Percentiles rank a stretch among this genome's conserved stretches.
Evolutionary conservation across 2,888 invertebrate species (phyloP).

Genomic region (Gastracanthus pulcherrimus): DNA sequence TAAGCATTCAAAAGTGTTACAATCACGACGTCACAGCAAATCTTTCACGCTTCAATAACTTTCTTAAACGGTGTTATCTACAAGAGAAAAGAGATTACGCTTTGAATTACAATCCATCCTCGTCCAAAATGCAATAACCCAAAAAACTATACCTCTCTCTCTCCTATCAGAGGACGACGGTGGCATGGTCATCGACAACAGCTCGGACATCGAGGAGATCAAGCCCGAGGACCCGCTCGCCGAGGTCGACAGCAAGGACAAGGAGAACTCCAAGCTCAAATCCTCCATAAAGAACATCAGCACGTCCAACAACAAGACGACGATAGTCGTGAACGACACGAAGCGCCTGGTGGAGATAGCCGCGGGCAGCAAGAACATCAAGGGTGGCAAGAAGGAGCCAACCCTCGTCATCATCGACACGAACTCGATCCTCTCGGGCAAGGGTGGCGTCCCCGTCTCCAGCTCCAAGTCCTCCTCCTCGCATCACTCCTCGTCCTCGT

Average conservation of each 20-base stretch:
- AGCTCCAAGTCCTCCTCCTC: constrained; percentile 67
- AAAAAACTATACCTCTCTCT: not conserved
- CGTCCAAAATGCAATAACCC: not conserved
- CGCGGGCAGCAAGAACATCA: constrained; percentile 79
- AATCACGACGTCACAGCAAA: not conserved
- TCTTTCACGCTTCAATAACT: constrained; percentile 14
- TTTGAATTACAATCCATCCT: not conserved
- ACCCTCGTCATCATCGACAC: constrained; percentile 89
- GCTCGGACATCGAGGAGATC: constrained; percentile 84
- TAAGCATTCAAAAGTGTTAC: not conserved
- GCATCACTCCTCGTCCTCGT: constrained; percentile 52
- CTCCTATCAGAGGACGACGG: constrained; percentile 67
- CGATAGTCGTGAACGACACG: constrained; percentile 86
- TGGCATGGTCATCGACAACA: constrained; percentile 79
- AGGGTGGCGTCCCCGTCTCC: constrained; percentile 80
- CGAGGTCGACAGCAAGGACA: constrained; percentile 75
- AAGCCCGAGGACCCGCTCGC: constrained; percentile 81
- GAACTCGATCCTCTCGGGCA: constrained; percentile 84
- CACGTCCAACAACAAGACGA: constrained; percentile 71
- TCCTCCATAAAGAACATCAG: constrained; percentile 42
- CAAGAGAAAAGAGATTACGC: constrained; percentile 22
- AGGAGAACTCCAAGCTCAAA: constrained; percentile 73
- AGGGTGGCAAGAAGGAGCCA: constrained; percentile 84
- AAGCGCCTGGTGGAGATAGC: constrained; percentile 86
- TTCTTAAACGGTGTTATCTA: constrained; percentile 19